Conservation (phyloP, 2,797 vertebrate species). For the Melanotaenia maccullochi region DNA sequence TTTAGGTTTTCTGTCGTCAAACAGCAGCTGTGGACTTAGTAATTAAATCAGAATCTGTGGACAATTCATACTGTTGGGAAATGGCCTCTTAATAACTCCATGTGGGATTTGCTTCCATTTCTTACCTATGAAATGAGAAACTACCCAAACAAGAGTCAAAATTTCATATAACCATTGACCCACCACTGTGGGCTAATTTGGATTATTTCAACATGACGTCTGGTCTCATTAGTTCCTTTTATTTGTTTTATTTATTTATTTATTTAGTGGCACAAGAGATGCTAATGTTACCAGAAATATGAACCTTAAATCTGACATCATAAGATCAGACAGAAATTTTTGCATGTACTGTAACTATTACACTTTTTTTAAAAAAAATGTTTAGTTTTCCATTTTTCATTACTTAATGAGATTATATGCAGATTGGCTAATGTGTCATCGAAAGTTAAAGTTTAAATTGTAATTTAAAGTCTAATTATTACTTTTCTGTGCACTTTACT, state of each 20-base stretch:
- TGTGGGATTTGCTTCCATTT: constrained; percentile 6
- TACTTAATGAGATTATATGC: neutral
- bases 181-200: neutral
- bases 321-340: neutral
- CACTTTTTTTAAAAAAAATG: neutral
- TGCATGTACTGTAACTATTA: neutral
- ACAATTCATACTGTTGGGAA: neutral
- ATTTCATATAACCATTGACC: constrained; percentile 23
- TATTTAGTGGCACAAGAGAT: neutral
- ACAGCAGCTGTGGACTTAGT: neutral
- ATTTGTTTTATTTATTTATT: neutral
- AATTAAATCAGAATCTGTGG: neutral
- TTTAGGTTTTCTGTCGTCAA: neutral
- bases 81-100: neutral
- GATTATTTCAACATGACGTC: constrained; percentile 13
- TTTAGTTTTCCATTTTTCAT: neutral
- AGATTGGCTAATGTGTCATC: neutral
- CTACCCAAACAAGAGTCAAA: constrained; percentile 16
- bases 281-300: constrained; percentile 20
- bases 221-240: neutral
- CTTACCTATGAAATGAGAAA: constrained; percentile 7
- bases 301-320: neutral
- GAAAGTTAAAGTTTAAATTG: neutral
- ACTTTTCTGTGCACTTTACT: neutral
- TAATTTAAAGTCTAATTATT: neutral